These are phyloP conservation scores for Chelon labrosus DNA, from an alignment of 2,797 vertebrate species.

Conservation along the genomic window DNA sequence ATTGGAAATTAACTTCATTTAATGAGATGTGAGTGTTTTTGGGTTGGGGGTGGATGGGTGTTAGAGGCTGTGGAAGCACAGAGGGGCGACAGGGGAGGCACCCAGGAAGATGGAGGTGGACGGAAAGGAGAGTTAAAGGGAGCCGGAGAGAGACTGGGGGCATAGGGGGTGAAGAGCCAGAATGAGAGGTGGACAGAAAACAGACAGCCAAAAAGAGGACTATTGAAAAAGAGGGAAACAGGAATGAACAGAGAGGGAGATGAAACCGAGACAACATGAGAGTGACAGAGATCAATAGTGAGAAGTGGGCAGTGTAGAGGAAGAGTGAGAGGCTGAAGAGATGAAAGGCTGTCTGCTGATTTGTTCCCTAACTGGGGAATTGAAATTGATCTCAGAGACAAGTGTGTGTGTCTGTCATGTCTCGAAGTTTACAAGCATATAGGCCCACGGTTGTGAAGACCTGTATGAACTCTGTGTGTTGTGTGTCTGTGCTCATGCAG, in stretches of 20 bases:
- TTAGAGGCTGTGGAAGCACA: slow-evolving; percentile 16
- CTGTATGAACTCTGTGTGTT: slow-evolving; percentile 30
- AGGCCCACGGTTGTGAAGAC: slow-evolving; percentile 32
- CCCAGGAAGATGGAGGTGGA: slow-evolving; percentile 2
- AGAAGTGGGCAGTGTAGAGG: slow-evolving; percentile 69
- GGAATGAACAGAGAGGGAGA: slow-evolving; percentile 24
- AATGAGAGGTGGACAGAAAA: slow-evolving; percentile 16
- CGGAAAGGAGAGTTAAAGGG: neutral
- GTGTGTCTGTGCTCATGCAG: slow-evolving; percentile 36
- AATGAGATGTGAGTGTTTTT: slow-evolving; percentile 45
- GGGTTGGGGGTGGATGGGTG: slow-evolving; percentile 11
- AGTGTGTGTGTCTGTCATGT: slow-evolving; percentile 40
- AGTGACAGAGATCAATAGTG: slow-evolving; percentile 74
- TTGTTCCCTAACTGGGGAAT: slow-evolving; percentile 77
- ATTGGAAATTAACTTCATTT: slow-evolving; percentile 73
- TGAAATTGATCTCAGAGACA: slow-evolving; percentile 77
- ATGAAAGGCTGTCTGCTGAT: slow-evolving; percentile 78
- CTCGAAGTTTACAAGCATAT: slow-evolving; percentile 28
- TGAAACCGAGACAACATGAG: slow-evolving; percentile 55
- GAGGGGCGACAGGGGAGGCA: slow-evolving; percentile 11
- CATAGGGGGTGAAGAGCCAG: slow-evolving; percentile 28
- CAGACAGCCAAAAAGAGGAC: slow-evolving; percentile 14
- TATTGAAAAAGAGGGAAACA: slow-evolving; percentile 24
- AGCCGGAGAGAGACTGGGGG: slow-evolving; percentile 16
- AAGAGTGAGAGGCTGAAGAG: slow-evolving; percentile 67